Evolutionary conservation across 2,888 invertebrate species (phyloP), one percentile per base, ranked within the genome.

Genomic region (Thymelicus sylvestris): DNA sequence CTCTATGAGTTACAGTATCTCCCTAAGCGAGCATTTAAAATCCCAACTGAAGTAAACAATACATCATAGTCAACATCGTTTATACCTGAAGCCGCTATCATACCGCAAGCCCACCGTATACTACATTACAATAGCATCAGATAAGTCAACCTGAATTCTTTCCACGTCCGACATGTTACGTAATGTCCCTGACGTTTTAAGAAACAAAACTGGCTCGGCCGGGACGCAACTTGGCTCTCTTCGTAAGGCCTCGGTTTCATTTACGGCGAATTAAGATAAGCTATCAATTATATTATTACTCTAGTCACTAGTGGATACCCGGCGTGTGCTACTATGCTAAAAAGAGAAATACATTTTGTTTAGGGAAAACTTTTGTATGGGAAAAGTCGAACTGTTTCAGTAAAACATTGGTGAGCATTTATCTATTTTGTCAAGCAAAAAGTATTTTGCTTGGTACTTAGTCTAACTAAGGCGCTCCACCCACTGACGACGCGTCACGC

Each of bases 171-270:
- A 66, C 73, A 83, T 83, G 83, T 81, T 80, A 48, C 79, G 81
- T 85, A 85, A 85, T 83, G 84, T 83, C 81, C 78, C 80, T 80
- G 81, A 80, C 82, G 82, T 86, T 86, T 80, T 79, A 85, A 85
- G 85, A 85, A 85, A 86, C 84, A 85, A 86, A 86, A 86, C 83
- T 79, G 79, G 78, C 76, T 66, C 31, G 60, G 48, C 61, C 31
- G 60, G 48, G 65, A 70, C 65, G 61, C 65, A 61, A 70, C 70
- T 66, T 70, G 65, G 41, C 70, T 65, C 60, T 41, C 41, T 61
- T 52, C 12, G 50, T 60, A 31, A 52, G n/a, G 52, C 41, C 39
- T 4, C 6, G 0, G 70, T 50, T 41, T 4, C 12, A 70, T 3
- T 24, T 38, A 59, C 12, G 39, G 60, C 64, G 64, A 50, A 5